These are phyloP conservation scores for Cepaea nemoralis DNA, from an alignment of 1,140 invertebrate species.

Conservation along the genomic window DNA sequence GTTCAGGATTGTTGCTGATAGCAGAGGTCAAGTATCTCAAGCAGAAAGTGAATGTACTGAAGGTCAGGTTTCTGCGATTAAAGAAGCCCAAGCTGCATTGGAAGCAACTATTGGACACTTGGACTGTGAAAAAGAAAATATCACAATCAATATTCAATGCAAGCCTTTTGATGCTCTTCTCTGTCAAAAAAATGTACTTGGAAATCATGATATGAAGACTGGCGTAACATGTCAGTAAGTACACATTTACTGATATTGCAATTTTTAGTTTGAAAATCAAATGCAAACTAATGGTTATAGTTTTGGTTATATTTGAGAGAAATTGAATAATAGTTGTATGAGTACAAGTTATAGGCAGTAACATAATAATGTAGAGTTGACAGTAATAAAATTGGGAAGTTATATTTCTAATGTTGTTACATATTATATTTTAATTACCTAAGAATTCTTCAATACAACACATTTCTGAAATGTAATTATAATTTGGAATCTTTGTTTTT, in stretches of 20 bases:
- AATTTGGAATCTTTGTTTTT: too few relatives aligned
- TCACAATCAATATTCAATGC: background rate
- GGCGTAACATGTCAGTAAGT: background rate
- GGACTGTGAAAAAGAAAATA: constrained; percentile 3
- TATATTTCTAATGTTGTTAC: too few relatives aligned
- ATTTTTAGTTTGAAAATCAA: constrained; percentile 1
- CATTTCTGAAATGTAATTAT: too few relatives aligned
- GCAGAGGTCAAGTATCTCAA: background rate
- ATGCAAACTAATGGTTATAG: background rate
- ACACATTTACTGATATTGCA: background rate
- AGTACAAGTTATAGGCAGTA: too few relatives aligned
- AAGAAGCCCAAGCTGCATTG: background rate
- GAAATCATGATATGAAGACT: background rate
- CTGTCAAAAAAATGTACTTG: background rate
- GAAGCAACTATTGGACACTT: background rate
- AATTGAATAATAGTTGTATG: too few relatives aligned
- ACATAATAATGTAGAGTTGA: too few relatives aligned
- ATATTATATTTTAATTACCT: too few relatives aligned
- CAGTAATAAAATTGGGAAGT: too few relatives aligned
- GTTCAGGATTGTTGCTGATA: background rate
- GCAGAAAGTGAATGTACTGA: background rate
- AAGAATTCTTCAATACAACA: too few relatives aligned
- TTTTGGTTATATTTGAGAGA: background rate
- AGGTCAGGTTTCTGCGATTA: background rate
- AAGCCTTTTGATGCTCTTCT: background rate